Evolutionary conservation across 2,797 vertebrate genomes (phyloP).

Genomic region (Fundulus diaphanus): DNA sequence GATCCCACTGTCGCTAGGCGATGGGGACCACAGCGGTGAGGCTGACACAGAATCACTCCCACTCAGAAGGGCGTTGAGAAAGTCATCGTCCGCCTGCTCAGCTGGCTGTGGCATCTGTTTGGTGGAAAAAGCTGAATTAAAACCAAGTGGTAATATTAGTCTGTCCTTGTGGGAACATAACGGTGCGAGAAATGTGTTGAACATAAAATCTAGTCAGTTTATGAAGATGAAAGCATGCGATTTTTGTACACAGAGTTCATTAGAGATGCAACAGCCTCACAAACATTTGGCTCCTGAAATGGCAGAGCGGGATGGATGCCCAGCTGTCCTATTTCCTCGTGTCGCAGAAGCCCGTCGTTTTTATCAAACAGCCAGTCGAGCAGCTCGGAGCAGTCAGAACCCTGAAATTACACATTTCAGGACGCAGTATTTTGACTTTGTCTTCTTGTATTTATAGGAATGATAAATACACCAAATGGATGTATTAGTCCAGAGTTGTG

Average conservation of each 20-base stretch:
- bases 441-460: neutral
- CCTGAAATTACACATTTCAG: slow-evolving; percentile 61
- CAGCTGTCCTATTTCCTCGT: slow-evolving; percentile 77
- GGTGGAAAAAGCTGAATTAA: slow-evolving; percentile 2
- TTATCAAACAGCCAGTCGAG: slow-evolving; percentile 94
- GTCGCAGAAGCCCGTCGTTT: slow-evolving; percentile 87
- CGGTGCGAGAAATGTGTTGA: neutral
- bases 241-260: slow-evolving; percentile 7
- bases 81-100: slow-evolving; percentile 61
- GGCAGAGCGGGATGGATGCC: slow-evolving; percentile 73
- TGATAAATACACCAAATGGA: neutral
- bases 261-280: slow-evolving; percentile 46
- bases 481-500: neutral
- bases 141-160: slow-evolving; percentile 27
- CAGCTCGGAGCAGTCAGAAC: slow-evolving; percentile 84
- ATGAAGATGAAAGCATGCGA: neutral
- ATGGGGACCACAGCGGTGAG: slow-evolving; percentile 89
- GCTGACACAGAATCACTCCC: slow-evolving; percentile 69
- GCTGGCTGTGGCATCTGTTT: slow-evolving; percentile 67
- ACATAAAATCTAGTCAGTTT: neutral
- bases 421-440: neutral
- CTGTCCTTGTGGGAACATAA: slow-evolving; percentile 13
- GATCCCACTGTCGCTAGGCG: slow-evolving; percentile 91
- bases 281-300: slow-evolving; percentile 76
- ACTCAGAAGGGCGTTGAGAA: slow-evolving; percentile 75